These are phyloP conservation scores for Synanceia verrucosa DNA, from an alignment of 2,797 vertebrate genomes.

Conservation along the genomic window DNA sequence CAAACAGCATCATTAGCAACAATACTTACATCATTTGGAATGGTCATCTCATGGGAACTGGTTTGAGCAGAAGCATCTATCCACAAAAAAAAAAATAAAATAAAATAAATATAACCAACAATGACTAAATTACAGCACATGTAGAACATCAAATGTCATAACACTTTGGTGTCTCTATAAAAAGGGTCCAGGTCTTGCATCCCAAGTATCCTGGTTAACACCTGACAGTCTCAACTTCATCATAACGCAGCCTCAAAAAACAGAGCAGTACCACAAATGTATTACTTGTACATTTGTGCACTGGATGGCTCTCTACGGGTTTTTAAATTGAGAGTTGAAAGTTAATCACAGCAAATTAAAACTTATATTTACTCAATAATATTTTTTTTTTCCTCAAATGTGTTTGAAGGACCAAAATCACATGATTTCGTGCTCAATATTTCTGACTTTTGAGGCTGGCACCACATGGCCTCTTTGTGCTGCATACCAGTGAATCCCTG, in stretches of 20 bases:
- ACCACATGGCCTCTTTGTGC: background rate
- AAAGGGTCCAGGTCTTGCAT: too few relatives aligned
- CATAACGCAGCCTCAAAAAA: background rate
- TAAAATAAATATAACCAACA: background rate
- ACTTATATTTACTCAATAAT: background rate
- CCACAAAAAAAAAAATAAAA: constrained; percentile 82
- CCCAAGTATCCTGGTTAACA: too few relatives aligned
- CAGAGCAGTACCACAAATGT: background rate
- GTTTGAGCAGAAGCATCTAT: constrained; percentile 97
- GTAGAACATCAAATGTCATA: background rate
- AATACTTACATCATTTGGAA: constrained; percentile 99
- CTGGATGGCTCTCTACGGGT: background rate
- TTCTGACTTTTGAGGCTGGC: background rate
- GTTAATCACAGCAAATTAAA: background rate
- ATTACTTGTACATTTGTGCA: background rate
- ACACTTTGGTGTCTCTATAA: too few relatives aligned
- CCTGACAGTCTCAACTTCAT: background rate
- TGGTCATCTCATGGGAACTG: constrained; percentile 99
- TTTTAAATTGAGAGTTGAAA: too few relatives aligned
- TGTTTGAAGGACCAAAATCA: background rate
- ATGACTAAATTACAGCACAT: background rate
- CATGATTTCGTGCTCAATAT: background rate
- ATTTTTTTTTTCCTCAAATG: background rate
- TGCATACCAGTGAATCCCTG: constrained; percentile 96
- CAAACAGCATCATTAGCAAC: background rate